Conservation (phyloP, 2,888 invertebrate species). For the Resseliella maxima region DNA sequence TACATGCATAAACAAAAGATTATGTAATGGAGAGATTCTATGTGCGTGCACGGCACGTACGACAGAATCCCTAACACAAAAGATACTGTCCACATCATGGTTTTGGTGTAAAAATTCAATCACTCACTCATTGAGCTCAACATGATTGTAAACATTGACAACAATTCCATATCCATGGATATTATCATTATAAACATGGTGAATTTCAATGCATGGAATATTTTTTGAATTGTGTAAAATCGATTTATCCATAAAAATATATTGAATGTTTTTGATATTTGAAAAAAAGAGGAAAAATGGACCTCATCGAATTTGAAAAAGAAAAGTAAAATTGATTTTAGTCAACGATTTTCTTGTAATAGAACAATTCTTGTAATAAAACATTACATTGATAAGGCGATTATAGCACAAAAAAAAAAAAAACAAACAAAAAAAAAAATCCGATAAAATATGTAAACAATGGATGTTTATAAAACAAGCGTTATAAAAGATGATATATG, state of each 20-base stretch:
- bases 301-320: too few species aligned
- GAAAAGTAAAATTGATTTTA: too few species aligned
- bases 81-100: neutral
- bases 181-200: neutral
- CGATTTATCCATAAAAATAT: too few species aligned
- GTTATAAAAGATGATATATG: neutral
- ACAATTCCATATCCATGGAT: neutral
- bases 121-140: too few species aligned
- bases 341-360: too few species aligned
- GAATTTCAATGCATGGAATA: neutral
- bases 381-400: neutral
- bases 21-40: neutral
- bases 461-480: neutral
- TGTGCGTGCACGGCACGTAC: neutral
- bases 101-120: neutral
- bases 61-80: neutral
- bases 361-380: too few species aligned
- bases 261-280: too few species aligned
- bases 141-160: neutral
- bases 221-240: neutral
- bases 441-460: too few species aligned
- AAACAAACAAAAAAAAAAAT: neutral
- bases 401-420: neutral
- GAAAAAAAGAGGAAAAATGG: too few species aligned
- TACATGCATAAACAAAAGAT: constrained; percentile 19